Conservation (phyloP, 2,888 invertebrate species). For the Cenopis cana region DNA sequence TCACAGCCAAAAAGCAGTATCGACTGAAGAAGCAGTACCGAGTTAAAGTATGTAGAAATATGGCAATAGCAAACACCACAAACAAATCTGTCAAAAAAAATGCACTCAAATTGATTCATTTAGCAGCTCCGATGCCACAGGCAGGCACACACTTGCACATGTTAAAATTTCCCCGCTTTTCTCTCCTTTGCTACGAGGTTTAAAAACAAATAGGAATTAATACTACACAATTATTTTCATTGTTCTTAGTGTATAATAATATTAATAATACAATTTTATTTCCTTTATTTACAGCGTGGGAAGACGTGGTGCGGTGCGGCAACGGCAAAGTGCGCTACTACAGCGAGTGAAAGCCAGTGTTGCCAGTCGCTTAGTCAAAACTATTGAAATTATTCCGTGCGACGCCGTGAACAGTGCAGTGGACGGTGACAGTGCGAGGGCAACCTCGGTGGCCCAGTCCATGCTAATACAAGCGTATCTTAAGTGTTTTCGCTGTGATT, state of each 20-base stretch:
- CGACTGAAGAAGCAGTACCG: too few relatives aligned
- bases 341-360: slow-evolving; percentile 62
- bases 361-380: background rate
- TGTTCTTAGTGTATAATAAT: background rate
- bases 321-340: slow-evolving; percentile 78
- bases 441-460: slow-evolving; percentile 17
- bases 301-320: slow-evolving; percentile 86
- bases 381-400: slow-evolving; percentile 6
- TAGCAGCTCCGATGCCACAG: too few relatives aligned
- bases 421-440: slow-evolving; percentile 5
- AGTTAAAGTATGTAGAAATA: too few relatives aligned
- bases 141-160: too few relatives aligned
- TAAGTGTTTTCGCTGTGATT: slow-evolving; percentile 58
- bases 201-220: too few relatives aligned
- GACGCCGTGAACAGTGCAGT: slow-evolving; percentile 14
- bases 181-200: too few relatives aligned
- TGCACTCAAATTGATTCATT: too few relatives aligned
- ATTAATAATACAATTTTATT: slow-evolving; percentile 34
- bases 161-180: too few relatives aligned
- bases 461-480: slow-evolving; percentile 43
- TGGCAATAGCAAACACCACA: too few relatives aligned
- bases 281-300: slow-evolving; percentile 88
- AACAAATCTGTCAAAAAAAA: too few relatives aligned
- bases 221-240: too few relatives aligned
- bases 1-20: too few relatives aligned